Conservation (phyloP, 1,140 invertebrate species). For the Branchinecta lindahli region DNA sequence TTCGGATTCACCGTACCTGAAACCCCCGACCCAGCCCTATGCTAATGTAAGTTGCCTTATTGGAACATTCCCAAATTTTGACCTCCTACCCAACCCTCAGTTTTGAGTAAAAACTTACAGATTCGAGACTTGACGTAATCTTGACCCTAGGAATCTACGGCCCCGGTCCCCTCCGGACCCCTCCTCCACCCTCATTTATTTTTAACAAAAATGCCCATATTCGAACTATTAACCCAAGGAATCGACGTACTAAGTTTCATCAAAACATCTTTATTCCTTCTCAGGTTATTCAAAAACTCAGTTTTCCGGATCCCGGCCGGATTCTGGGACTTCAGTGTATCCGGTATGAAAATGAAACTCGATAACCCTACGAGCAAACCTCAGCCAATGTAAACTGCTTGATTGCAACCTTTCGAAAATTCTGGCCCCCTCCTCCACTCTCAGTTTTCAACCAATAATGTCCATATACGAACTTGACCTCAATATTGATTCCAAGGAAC, state of each 20-base stretch:
- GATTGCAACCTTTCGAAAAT: too few relatives aligned
- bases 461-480: too few relatives aligned
- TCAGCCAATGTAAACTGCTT: too few relatives aligned
- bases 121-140: slow-evolving; percentile 5
- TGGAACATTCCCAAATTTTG: not conserved
- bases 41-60: slow-evolving; percentile 5
- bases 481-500: too few relatives aligned
- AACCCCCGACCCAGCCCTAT: too few relatives aligned
- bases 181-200: not conserved
- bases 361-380: too few relatives aligned
- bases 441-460: too few relatives aligned
- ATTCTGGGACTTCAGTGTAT: not conserved
- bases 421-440: too few relatives aligned
- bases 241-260: not conserved
- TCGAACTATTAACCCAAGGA: slow-evolving; percentile 5
- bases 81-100: too few relatives aligned
- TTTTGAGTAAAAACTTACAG: not conserved
- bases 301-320: slow-evolving; percentile 7
- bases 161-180: not conserved
- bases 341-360: slow-evolving; percentile 3
- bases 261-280: not conserved
- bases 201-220: slow-evolving; percentile 2
- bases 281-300: slow-evolving; percentile 6
- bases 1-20: slow-evolving; percentile 8
- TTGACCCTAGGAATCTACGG: slow-evolving; percentile 3